These are phyloP conservation scores for Euplagia quadripunctaria DNA, from an alignment of 2,888 invertebrate species.

Conservation along the genomic window DNA sequence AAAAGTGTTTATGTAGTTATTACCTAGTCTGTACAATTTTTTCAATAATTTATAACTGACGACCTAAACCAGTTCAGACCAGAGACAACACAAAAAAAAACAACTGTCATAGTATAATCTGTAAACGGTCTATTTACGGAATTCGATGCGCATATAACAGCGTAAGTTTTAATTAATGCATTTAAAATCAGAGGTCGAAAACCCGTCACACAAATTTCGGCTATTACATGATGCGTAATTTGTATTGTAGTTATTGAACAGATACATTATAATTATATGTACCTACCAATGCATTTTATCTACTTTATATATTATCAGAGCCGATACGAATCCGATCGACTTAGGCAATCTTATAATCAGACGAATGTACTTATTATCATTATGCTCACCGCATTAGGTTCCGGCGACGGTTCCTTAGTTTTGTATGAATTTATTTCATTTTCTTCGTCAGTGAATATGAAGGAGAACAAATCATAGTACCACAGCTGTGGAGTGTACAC, in stretches of 20 bases:
- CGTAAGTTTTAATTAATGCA: neutral
- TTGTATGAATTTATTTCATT: constrained; percentile 29
- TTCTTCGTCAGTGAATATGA: constrained; percentile 65
- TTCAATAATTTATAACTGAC: neutral
- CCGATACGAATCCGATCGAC: neutral
- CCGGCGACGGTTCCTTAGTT: constrained; percentile 38
- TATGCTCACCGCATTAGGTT: constrained; percentile 38
- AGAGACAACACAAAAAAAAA: neutral
- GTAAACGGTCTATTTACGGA: neutral
- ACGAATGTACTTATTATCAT: neutral
- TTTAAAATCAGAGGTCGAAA: neutral
- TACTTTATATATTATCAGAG: neutral
- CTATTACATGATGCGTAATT: neutral
- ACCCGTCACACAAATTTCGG: too few relatives aligned
- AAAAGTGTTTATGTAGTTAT: too few relatives aligned
- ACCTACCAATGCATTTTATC: too few relatives aligned
- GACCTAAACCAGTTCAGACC: neutral
- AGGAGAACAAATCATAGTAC: constrained; percentile 75
- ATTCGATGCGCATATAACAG: neutral
- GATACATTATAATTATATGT: neutral
- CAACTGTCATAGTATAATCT: neutral
- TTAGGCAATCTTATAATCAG: neutral
- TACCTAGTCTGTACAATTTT: too few relatives aligned
- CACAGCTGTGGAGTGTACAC: constrained; percentile 73
- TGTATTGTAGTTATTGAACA: neutral